Evolutionary conservation across 2,797 vertebrate species (phyloP), one percentile per base, ranked within the genome.

Genomic region (Amblyraja radiata): DNA sequence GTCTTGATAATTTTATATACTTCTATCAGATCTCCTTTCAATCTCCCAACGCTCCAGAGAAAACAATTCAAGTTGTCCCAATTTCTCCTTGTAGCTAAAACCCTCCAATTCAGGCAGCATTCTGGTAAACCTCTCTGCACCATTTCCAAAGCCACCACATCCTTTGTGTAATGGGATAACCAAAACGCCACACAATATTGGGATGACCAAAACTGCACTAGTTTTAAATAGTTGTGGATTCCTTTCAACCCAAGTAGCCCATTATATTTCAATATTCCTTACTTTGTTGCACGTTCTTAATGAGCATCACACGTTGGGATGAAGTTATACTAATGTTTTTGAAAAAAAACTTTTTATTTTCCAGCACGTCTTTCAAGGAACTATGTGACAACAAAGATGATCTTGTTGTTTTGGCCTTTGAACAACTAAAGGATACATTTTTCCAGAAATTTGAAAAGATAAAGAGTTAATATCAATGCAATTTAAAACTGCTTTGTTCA

Each of bases 381-480:
- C 71, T 92, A 1, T 92, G 90, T n/a, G 71, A 92, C 23, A 76
- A 92, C 68, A 76, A 92, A 28, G 36, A 92, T 6, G 90, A 92
- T n/a, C 0, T 54, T 11, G 90, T 92, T 14, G 71, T 92, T 46
- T 92, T 92, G 90, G 90, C 90, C 25, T 92, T 92, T 28, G 90
- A 92, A 76, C 90, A 92, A 92, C 90, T 92, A 71, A 92, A 18
- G 14, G 90, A 92, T 46, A 54, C 71, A 13, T 92, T 74, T 76
- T n/a, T 54, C 73, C 90, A 92, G n/a, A 92, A 92, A 58, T 92
- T 92, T 25, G 90, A 92, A 58, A 92, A 92, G 90, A 92, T 92
- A 54, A 92, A 92, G 46, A 92, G 90, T 92, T 92, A 92, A 92
- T 74, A 73, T 25, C 68, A 25, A 63, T 86, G 14, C n/a, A 88